Percentiles rank a stretch among this genome's conserved stretches.
phyloP scores from a whole-genome alignment of 2,113 vertebrate species.

The Megalops atlanticus region DNA sequence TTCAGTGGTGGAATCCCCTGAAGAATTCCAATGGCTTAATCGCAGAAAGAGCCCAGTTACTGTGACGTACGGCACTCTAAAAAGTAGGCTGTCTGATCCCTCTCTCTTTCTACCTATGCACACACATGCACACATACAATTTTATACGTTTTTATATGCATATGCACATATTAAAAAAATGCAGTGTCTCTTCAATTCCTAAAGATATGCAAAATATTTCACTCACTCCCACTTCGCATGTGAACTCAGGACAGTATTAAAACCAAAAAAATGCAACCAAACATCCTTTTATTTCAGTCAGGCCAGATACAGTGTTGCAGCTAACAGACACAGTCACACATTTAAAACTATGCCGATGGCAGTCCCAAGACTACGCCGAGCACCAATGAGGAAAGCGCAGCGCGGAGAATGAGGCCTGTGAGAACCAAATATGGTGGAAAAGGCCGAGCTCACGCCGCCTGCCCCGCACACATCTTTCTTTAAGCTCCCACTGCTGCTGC shows the following conservation, averaged over 20 bases:
- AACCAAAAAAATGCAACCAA: neutral
- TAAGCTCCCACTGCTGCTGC: neutral
- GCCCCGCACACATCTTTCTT: neutral
- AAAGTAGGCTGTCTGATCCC: no score
- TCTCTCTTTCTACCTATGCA: no score
- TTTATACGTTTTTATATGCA: no score
- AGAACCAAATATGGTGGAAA: neutral
- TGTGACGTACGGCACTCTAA: no score
- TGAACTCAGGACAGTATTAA: neutral
- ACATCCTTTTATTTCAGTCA: neutral
- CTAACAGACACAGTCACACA: no score
- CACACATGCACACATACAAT: no score
- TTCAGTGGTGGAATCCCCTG: no score
- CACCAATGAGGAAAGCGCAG: neutral
- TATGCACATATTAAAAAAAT: neutral
- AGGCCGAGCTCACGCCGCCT: neutral
- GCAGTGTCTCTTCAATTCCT: neutral
- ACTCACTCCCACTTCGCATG: neutral
- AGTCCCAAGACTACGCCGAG: neutral
- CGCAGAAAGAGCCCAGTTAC: no score
- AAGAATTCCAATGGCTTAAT: no score
- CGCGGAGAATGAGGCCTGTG: constrained; percentile 37
- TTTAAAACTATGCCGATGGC: neutral
- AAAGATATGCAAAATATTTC: neutral
- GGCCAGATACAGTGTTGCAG: neutral